Percentiles rank a stretch among this genome's conserved stretches.
These are phyloP conservation scores for Ophraella communa DNA, from an alignment of 2,888 invertebrate species.

Conservation along the genomic window DNA sequence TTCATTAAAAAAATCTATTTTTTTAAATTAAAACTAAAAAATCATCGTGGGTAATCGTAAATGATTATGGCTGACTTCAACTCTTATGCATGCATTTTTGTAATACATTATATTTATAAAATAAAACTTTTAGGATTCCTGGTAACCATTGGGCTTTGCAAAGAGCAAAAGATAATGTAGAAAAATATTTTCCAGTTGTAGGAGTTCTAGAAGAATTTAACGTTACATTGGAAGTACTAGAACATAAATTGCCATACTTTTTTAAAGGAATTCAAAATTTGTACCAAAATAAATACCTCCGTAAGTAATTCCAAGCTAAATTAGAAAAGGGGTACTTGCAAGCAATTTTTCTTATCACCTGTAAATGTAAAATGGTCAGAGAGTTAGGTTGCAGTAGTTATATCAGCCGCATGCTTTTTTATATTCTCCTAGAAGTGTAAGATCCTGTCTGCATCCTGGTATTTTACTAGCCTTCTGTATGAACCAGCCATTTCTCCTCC, in stretches of 20 bases:
- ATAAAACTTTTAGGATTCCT: constrained; percentile 55
- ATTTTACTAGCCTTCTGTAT: too few species aligned
- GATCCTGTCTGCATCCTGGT: too few species aligned
- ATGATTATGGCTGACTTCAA: neutral
- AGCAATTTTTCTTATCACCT: too few species aligned
- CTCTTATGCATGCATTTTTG: neutral
- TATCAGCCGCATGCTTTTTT: too few species aligned
- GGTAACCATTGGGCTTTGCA: constrained; percentile 65
- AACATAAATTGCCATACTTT: constrained; percentile 64
- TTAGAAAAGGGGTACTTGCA: too few species aligned
- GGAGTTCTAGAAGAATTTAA: constrained; percentile 67
- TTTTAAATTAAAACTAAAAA: too few species aligned
- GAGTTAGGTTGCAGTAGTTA: too few species aligned
- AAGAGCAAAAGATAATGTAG: constrained; percentile 65
- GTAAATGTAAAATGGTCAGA: too few species aligned
- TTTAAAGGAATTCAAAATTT: constrained; percentile 64
- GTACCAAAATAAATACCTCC: constrained; percentile 61
- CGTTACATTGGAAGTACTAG: constrained; percentile 63
- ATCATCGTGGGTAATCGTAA: too few species aligned
- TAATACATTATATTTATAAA: neutral
- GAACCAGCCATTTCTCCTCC: too few species aligned
- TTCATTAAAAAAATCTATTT: too few species aligned
- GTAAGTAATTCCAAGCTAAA: constrained; percentile 55
- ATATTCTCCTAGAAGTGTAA: too few species aligned
- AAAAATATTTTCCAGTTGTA: constrained; percentile 65